Evolutionary conservation across 2,888 invertebrate genomes (phyloP).

Genomic region (Clunio marinus): DNA sequence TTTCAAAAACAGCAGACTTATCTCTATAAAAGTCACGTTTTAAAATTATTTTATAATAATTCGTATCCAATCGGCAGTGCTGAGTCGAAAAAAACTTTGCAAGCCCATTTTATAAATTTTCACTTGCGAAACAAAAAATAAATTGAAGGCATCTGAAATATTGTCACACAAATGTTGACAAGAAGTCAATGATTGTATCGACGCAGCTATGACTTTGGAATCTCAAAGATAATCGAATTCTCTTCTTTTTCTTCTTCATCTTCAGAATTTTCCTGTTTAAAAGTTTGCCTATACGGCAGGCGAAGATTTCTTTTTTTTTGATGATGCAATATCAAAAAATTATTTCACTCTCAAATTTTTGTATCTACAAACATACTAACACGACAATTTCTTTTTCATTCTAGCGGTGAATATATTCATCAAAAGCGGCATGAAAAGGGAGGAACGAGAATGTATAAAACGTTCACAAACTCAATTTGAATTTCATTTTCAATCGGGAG

Average conservation of each 20-base stretch:
- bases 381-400: too few relatives aligned
- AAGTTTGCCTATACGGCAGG: too few relatives aligned
- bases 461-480: neutral
- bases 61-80: too few relatives aligned
- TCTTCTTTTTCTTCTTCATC: neutral
- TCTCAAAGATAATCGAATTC: too few relatives aligned
- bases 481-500: conserved; percentile 14
- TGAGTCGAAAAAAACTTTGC: too few relatives aligned
- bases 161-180: too few relatives aligned
- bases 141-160: too few relatives aligned
- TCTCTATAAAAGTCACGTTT: conserved; percentile 17
- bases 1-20: neutral
- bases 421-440: neutral
- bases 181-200: too few relatives aligned
- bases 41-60: conserved; percentile 15
- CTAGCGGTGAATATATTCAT: neutral
- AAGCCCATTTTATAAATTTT: too few relatives aligned
- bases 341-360: neutral
- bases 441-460: conserved; percentile 15
- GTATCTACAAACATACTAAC: neutral
- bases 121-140: too few relatives aligned
- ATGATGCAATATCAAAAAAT: neutral
- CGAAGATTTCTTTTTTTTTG: neutral
- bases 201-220: too few relatives aligned
- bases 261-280: too few relatives aligned